A percentile compares a stretch with the other conserved stretches of the same genome.
These are phyloP conservation scores for Epistrophe eligans DNA, from an alignment of 2,888 invertebrate genomes.

Conservation along the genomic window DNA sequence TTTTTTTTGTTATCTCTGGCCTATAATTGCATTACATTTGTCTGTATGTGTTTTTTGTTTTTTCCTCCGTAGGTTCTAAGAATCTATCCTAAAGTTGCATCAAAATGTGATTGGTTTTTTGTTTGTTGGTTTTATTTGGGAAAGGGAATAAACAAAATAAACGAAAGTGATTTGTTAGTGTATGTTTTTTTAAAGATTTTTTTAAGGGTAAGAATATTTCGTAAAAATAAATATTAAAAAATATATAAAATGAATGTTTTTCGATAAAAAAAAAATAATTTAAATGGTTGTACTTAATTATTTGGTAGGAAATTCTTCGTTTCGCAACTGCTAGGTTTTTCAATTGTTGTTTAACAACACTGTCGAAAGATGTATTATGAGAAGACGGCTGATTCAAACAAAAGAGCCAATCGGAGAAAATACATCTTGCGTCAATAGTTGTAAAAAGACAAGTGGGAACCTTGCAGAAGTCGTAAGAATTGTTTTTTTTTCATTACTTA, in stretches of 20 bases:
- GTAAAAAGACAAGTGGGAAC: neutral
- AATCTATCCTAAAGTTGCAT: constrained; percentile 61
- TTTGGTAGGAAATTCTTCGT: constrained; percentile 1
- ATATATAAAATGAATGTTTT: neutral
- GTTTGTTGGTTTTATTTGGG: constrained; percentile 39
- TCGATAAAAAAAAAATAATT: neutral
- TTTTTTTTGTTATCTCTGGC: neutral
- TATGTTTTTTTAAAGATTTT: constrained; percentile 12
- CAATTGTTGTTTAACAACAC: neutral
- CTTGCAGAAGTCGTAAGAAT: neutral
- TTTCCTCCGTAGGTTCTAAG: constrained; percentile 57
- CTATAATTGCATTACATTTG: constrained; percentile 25
- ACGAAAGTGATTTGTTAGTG: constrained; percentile 60
- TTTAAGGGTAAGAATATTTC: constrained; percentile 7
- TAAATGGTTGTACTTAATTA: neutral
- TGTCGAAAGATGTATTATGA: neutral
- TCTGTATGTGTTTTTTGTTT: constrained; percentile 28
- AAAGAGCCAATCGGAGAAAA: neutral
- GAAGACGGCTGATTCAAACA: neutral
- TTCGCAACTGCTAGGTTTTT: neutral
- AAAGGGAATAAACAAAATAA: constrained; percentile 58
- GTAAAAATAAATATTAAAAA: constrained; percentile 4
- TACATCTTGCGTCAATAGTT: neutral
- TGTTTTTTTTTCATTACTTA: neutral
- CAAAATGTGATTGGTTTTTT: constrained; percentile 54